Evolutionary conservation across 2,113 vertebrate species (phyloP).

Genomic region (Pteronura brasiliensis): DNA sequence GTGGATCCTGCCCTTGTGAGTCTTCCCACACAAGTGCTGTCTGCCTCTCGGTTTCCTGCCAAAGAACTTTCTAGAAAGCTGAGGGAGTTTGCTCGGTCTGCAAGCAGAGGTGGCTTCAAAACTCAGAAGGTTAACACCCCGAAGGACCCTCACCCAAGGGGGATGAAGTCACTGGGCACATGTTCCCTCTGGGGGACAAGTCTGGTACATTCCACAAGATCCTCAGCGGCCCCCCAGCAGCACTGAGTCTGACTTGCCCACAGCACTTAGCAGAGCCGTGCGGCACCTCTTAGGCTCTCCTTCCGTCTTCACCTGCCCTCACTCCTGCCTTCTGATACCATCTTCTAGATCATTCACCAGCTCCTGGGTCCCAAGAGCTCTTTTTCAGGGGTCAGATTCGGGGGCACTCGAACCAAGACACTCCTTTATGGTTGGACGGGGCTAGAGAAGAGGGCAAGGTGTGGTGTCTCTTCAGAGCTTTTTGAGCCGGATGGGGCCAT

Average conservation of each 20-base stretch:
- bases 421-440: accelerated
- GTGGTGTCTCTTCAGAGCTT: neutral
- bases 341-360: neutral
- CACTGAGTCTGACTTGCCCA: neutral
- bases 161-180: neutral
- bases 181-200: neutral
- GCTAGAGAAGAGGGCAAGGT: accelerated
- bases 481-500: accelerated
- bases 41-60: neutral
- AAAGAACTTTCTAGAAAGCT: neutral
- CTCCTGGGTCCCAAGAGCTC: neutral
- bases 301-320: neutral
- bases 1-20: neutral
- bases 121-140: accelerated
- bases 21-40: neutral
- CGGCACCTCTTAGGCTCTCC: accelerated
- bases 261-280: neutral
- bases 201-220: neutral
- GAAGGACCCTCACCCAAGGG: neutral
- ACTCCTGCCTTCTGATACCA: neutral
- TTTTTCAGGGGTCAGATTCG: neutral
- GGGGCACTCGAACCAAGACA: neutral
- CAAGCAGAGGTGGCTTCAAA: neutral
- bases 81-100: neutral
- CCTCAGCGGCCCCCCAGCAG: neutral